Percentiles rank a stretch among this genome's conserved stretches.
phyloP scores from a whole-genome alignment of 2,888 invertebrate genomes.

The Heliconius ismenius region DNA sequence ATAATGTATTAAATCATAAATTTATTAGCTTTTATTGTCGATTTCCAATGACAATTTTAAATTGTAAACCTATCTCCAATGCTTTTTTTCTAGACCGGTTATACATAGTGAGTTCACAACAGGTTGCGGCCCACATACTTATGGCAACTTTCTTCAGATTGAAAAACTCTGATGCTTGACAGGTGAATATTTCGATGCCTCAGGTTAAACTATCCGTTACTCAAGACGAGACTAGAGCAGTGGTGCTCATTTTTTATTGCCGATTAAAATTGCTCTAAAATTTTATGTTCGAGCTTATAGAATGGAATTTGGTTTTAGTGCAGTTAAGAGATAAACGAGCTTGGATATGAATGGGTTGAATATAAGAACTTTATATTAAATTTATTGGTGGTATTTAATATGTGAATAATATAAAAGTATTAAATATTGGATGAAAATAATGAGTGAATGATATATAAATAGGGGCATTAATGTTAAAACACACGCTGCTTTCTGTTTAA shows the following conservation, averaged over 20 bases:
- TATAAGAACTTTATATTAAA: not conserved
- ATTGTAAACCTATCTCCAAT: slow-evolving; percentile 47
- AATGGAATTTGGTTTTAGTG: not conserved
- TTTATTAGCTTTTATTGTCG: not conserved
- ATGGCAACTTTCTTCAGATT: slow-evolving; percentile 65
- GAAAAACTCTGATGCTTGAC: slow-evolving; percentile 52
- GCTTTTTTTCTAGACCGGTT: slow-evolving; percentile 56
- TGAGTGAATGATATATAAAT: no score
- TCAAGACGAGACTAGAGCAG: slow-evolving; percentile 28
- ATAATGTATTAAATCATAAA: no score
- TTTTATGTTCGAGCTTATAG: not conserved
- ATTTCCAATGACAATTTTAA: slow-evolving; percentile 48
- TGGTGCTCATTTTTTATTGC: slow-evolving; percentile 22
- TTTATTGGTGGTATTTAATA: not conserved
- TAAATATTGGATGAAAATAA: no score
- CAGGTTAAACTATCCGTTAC: slow-evolving; percentile 40
- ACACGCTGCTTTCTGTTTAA: no score
- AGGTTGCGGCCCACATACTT: slow-evolving; percentile 70
- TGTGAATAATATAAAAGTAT: not conserved
- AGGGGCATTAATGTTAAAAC: no score
- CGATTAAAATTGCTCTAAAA: slow-evolving; percentile 1
- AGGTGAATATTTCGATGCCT: slow-evolving; percentile 40
- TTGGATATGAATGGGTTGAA: not conserved
- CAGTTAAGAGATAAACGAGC: not conserved
- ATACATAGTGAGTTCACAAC: slow-evolving; percentile 60